Evolutionary conservation across 1,140 invertebrate genomes (phyloP), one percentile per base, ranked within the genome.

Genomic region (Pseudomyrmex concolor): DNA sequence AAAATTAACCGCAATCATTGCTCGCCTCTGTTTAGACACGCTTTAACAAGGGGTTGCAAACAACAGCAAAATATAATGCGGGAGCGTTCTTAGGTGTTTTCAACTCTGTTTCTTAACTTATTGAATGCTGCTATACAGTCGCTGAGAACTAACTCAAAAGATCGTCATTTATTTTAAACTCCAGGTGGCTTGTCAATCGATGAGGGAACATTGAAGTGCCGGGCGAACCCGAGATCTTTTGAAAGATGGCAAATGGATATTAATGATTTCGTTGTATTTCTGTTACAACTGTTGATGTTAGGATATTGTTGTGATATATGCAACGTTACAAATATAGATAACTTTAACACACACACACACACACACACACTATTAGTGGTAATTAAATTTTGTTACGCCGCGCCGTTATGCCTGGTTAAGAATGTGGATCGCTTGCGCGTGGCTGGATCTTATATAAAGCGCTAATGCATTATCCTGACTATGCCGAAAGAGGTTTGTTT

Each of bases 391-490:
- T 25, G 68, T 60, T 80, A 82, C 74, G 22, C 50, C 17, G n/a
- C 25, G 10, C 19, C 25, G 15, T 15, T 34, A 43, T 25, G 72
- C 15, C 76, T 80, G 54, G 34, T 80, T 80, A 80, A 80, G 66
- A 63, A 66, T 64, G 73, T 60, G 73, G 62, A 83, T 77, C 72
- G 59, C 19, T 50, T 25, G 76, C 50, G 84, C 84, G 88, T 81
- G 85, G 85, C 89, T 88, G 81, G 89, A 89, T 87, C 89, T 91
- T 71, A 80, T 80, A 59, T 80, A 70, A 93, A 90, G 91, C 90
- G 90, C 89, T 89, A 90, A 93, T 92, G 91, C 92, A 92, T 93
- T 92, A 91, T 86, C 73, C 80, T 80, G 43, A 55, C 82, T 86
- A 84, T 83, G 62, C 68, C 51, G 82, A 81, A 80, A 80, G 76